Base-by-base conservation (phyloP, 2,888 invertebrate species). In the Isoperla grammatica region DNA sequence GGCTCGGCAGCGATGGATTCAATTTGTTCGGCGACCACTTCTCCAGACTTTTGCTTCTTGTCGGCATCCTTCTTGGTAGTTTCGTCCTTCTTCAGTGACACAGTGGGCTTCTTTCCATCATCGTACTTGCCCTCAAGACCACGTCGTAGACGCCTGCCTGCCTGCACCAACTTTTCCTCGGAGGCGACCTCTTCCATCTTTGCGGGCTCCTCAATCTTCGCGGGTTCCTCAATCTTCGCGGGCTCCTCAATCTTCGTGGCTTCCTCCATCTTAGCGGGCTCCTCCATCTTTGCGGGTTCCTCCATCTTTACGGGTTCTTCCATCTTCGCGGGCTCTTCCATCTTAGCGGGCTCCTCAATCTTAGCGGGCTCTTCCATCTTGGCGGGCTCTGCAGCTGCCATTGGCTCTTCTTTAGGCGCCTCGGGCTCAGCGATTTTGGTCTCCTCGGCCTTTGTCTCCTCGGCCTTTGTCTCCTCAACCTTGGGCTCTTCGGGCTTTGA, bases 61-160 rank as follows among this genome's bases (percentile, higher is more conserved):
- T 62, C 61, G 9, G 60, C n/a, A 8, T 6, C 63, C 39, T 62
- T 54, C 77, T 72, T 74, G 74, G 71, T 76, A 75, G 76, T 77
- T 71, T 62, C 57, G 61, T 71, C 68, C 71, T 67, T 67, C 68
- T 67, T 68, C 66, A 65, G 65, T 55, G 69, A 71, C 68, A 71
- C 68, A 72, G 72, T 72, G 75, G 76, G 72, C 71, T 72, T 70
- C 71, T 72, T 66, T 70, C 64, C 66, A 45, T 63, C 59, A 39
- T 69, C 68, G 40, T 15, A 20, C 20, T 53, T 53, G 12, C 53
- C 53, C 13, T 53, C 53, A 4, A 53, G 53, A 37, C 53, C 53
- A 2, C 53, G 37, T 13, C 20, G 20, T 37, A 12, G 43, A 22
- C 55, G 48, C 20, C 4, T 35, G 39, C n/a, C 53, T 2, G 11